Evolutionary conservation across 2,888 invertebrate species (phyloP).

Genomic region (Synergus laeviventris): DNA sequence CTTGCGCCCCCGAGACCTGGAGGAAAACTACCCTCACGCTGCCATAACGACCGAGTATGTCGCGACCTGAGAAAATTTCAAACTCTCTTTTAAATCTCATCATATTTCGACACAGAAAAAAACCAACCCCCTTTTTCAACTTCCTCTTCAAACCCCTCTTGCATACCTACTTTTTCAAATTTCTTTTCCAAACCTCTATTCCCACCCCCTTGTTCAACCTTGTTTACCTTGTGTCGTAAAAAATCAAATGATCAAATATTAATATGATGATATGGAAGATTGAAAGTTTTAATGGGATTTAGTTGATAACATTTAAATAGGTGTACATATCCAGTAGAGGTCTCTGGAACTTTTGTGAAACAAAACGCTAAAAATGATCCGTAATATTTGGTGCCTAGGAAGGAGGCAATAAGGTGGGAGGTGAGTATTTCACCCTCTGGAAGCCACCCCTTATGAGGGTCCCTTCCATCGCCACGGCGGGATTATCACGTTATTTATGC

Average conservation of each 20-base stretch:
- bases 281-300: too few relatives aligned
- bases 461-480: constrained; percentile 64
- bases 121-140: background rate
- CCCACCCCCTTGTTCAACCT: too few relatives aligned
- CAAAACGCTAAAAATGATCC: constrained; percentile 1
- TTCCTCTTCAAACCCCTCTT: too few relatives aligned
- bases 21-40: constrained; percentile 51
- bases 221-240: too few relatives aligned
- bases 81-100: background rate
- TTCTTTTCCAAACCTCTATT: too few relatives aligned
- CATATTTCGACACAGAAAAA: background rate
- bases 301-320: too few relatives aligned
- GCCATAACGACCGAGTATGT: constrained; percentile 44
- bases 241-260: too few relatives aligned
- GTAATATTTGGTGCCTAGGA: constrained; percentile 13
- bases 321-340: too few relatives aligned
- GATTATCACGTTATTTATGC: constrained; percentile 76
- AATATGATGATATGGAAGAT: too few relatives aligned
- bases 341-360: background rate
- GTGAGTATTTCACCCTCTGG: constrained; percentile 34
- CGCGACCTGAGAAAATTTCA: constrained; percentile 13
- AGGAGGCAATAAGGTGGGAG: constrained; percentile 27
- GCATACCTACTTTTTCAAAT: too few relatives aligned
- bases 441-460: constrained; percentile 53
- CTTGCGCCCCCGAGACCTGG: constrained; percentile 51